Evolutionary conservation across 2,888 invertebrate genomes (phyloP).

Genomic region (Byasa hedistus): DNA sequence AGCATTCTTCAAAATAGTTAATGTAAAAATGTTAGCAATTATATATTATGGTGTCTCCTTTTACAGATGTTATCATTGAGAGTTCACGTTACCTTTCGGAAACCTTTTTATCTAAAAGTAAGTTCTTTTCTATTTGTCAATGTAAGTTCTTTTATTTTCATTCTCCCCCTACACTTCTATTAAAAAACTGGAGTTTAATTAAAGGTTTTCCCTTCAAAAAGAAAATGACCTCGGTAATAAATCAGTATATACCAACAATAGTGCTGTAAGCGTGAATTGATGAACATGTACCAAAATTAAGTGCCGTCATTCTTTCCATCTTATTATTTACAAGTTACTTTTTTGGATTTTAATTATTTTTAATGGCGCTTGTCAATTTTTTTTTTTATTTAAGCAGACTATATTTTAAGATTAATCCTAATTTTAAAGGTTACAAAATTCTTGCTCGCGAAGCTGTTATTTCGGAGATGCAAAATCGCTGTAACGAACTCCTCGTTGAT

Average conservation of each 20-base stretch:
- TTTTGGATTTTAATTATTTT: no score
- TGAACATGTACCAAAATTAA: no score
- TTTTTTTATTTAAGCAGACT: no score
- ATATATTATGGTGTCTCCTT: constrained; percentile 22
- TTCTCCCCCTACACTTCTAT: not conserved
- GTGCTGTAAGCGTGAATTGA: no score
- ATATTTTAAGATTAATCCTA: not conserved
- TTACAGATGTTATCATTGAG: constrained; percentile 66
- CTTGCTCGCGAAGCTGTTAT: constrained; percentile 56
- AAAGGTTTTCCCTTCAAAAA: no score
- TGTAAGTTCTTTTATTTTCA: not conserved
- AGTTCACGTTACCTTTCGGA: constrained; percentile 58
- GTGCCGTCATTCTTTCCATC: no score
- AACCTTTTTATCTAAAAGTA: constrained; percentile 59
- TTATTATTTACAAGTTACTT: no score
- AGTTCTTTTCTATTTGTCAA: constrained; percentile 34
- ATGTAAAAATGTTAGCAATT: not conserved
- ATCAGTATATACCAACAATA: no score
- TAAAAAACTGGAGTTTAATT: no score
- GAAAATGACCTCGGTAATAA: no score
- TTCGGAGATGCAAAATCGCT: constrained; percentile 66
- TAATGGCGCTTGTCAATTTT: no score
- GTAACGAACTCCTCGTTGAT: constrained; percentile 60
- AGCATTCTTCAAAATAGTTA: not conserved
- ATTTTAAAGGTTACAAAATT: constrained; percentile 52